Base-by-base conservation (phyloP, 2,797 vertebrate species). In the Harpagifer antarcticus region DNA sequence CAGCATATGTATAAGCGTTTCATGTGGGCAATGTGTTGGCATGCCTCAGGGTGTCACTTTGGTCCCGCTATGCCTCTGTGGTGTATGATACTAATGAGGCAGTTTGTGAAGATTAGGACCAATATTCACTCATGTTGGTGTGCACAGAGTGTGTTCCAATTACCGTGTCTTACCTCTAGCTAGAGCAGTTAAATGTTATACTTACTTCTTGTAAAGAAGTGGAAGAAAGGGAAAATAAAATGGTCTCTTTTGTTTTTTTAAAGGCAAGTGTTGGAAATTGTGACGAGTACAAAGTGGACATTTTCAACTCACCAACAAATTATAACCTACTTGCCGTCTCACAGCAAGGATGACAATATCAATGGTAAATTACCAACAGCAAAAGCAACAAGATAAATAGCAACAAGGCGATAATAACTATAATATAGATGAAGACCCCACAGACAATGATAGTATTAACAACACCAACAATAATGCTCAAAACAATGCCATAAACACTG, bases 81-180 rank as follows among this genome's bases (percentile, higher is more conserved):
- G 83, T 72, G 86, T 56, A 81, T 72, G 61, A 79, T 79, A 69
- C 65, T 89, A 90, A 91, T 82, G 74, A 92, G 75, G 77, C 71
- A 61, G 67, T 88, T 84, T 88, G 83, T 74, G 50, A 77, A 76
- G 80, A 88, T 87, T 76, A 86, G 67, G 69, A 16, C 59, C 47
- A 43, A 78, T 65, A 76, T 82, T 85, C 75, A 81, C 68, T 76
- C 20, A 0, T 73, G 59, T 78, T 74, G 67, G 37, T 57, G 37
- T 65, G 54, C 68, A 66, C 54, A 61, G 12, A 33, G 53, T 66
- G 50, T 67, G 61, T 60, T 85, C 64, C 23, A 87, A 72, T 83
- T 42, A 74, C 54, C 64, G 31, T 4, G 43, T 72, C 54, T 79
- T 62, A 87, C 76, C 67, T 72, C 63, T 14, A 52, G 68, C 62